Evolutionary conservation across 2,888 invertebrate genomes (phyloP), one percentile per base, ranked within the genome.

Genomic region (Orthosia gracilis): DNA sequence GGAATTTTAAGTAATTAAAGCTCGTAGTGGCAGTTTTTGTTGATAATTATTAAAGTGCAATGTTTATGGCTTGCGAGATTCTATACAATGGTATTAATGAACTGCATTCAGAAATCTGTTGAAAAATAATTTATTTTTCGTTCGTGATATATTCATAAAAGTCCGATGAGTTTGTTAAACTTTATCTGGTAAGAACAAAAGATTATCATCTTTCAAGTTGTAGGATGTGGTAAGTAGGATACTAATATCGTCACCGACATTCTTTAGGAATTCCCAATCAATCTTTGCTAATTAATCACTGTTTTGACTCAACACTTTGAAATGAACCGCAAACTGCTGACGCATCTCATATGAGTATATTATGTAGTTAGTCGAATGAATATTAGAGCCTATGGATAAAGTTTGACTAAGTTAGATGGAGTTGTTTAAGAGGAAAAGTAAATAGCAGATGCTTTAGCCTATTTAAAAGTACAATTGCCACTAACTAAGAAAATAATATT

Each of bases 1-100:
- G 95, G 95, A 95, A 95, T 96, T 94, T 96, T 92, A 92, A 94
- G 92, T 94, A 94, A 96, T 96, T 95, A 94, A 84, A 92, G 89
- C 91, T 88, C 82, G 90, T 91, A 93, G 93, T 94, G 93, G 94
- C 92, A 94, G 92, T 95, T 95, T 94, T 94, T 94, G 93, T 92
- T 82, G 78, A 92, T 92, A 91, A 90, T 87, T 84, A 84, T 86
- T 75, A 89, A 88, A 88, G 89, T 89, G 90, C 88, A 89, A 90
- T 80, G 83, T 89, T 91, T 90, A 92, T 88, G 81, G 88, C 85
- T 90, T 89, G 92, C 68, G 90, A 93, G 87, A 89, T 92, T 91
- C 88, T 84, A 76, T 91, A 92, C 92, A 91, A 91, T 90, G 91
- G 92, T 92, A 92, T 91, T 94, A 93, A 95, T 93, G 92, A 93